A percentile compares a stretch with the other conserved stretches of the same genome.
These are phyloP conservation scores for Takifugu rubripes DNA, from an alignment of 2,797 vertebrate species.

Conservation along the genomic window DNA sequence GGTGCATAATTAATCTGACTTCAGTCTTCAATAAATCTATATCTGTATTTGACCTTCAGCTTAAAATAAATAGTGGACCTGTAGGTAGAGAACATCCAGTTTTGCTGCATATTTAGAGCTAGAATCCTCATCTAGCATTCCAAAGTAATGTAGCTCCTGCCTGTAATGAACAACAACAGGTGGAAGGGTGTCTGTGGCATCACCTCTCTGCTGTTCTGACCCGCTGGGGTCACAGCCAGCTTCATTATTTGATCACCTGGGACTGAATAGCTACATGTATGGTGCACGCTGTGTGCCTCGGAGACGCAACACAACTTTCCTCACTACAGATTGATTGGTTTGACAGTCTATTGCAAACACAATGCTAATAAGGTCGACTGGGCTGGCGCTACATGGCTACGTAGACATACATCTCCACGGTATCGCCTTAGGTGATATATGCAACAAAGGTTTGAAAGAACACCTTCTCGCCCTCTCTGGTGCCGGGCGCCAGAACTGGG, in stretches of 20 bases:
- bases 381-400: constrained; percentile 10
- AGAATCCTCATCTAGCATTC: too few relatives aligned
- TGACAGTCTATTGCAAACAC: constrained; percentile 58
- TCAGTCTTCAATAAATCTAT: constrained; percentile 46
- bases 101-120: too few relatives aligned
- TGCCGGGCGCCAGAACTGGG: constrained; percentile 27
- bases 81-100: too few relatives aligned
- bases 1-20: constrained; percentile 14
- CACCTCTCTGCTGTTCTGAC: too few relatives aligned
- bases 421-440: too few relatives aligned
- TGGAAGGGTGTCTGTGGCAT: too few relatives aligned
- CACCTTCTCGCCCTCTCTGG: neutral
- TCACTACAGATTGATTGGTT: constrained; percentile 63
- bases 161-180: too few relatives aligned
- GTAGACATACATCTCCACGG: too few relatives aligned
- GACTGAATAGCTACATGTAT: constrained; percentile 17
- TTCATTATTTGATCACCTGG: neutral
- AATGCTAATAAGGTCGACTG: constrained; percentile 61
- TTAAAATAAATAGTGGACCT: constrained; percentile 14
- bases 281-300: constrained; percentile 23
- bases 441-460: neutral
- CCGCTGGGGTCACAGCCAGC: too few relatives aligned
- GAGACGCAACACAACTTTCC: constrained; percentile 38
- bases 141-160: too few relatives aligned
- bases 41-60: constrained; percentile 10